These are phyloP conservation scores for Furcula furcula DNA, from an alignment of 2,888 invertebrate genomes.

Conservation along the genomic window DNA sequence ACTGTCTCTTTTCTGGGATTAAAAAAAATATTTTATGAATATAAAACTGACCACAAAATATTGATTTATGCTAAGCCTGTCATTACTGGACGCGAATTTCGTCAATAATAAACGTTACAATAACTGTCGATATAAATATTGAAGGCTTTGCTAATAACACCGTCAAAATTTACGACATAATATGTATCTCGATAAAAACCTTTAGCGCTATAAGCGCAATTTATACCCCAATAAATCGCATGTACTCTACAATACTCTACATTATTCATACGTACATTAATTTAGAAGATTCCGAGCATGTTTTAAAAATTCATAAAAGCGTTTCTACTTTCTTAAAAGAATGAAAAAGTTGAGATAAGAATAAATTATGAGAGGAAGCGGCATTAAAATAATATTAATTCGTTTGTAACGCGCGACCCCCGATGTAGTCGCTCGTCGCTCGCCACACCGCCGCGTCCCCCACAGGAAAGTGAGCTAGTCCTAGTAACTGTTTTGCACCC, in stretches of 20 bases:
- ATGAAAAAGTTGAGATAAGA: constrained; percentile 57
- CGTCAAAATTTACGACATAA: constrained; percentile 21
- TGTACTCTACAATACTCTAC: constrained; percentile 19
- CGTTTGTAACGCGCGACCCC: constrained; percentile 34
- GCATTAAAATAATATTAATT: constrained; percentile 61
- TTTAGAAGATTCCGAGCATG: constrained; percentile 18
- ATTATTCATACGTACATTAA: constrained; percentile 28
- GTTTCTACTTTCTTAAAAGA: constrained; percentile 26
- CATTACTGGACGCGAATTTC: constrained; percentile 1
- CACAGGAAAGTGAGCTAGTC: constrained; percentile 17
- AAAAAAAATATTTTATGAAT: too few relatives aligned
- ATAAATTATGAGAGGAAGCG: constrained; percentile 63
- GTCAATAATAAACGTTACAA: constrained; percentile 13
- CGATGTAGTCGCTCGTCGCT: not conserved
- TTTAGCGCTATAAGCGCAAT: constrained; percentile 27
- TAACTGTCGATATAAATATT: constrained; percentile 21
- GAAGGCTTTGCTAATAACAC: constrained; percentile 27
- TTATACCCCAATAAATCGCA: constrained; percentile 27
- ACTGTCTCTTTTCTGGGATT: too few relatives aligned
- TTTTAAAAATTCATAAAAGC: constrained; percentile 31
- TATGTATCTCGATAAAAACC: constrained; percentile 24
- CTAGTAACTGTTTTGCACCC: too few relatives aligned
- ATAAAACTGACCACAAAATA: not conserved
- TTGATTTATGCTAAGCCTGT: not conserved
- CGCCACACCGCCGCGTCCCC: not conserved